phyloP scores from a whole-genome alignment of 2,113 vertebrate species.

The Megalops atlanticus region DNA sequence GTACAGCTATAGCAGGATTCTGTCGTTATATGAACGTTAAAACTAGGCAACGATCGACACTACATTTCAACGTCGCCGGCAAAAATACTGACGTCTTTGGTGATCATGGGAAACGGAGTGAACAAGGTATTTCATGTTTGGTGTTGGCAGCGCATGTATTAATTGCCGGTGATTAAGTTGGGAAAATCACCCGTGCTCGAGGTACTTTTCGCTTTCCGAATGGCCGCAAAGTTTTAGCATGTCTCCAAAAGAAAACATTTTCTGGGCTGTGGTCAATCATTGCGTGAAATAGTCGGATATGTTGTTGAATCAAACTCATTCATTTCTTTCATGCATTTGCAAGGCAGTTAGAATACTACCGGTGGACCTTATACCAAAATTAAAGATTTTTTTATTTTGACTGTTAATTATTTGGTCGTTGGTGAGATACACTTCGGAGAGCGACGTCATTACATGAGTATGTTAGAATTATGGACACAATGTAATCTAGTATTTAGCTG shows the following conservation, averaged over 20 bases:
- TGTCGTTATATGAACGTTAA: neutral
- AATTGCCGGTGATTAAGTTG: constrained; percentile 14
- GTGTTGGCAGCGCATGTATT: neutral
- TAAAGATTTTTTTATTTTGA: too few species aligned
- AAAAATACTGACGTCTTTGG: neutral
- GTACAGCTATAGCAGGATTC: neutral
- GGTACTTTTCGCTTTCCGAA: neutral
- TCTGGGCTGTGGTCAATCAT: neutral
- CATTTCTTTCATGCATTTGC: too few species aligned
- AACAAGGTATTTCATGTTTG: constrained; percentile 28
- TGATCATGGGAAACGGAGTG: constrained; percentile 33
- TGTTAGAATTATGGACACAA: constrained; percentile 1
- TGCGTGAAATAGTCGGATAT: neutral
- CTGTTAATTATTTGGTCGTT: too few species aligned
- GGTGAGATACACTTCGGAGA: neutral
- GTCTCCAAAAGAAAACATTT: neutral
- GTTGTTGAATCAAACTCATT: neutral
- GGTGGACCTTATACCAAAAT: too few species aligned
- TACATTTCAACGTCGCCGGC: neutral
- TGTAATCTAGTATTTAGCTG: constrained; percentile 6
- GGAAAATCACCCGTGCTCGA: neutral
- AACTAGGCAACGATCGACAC: neutral
- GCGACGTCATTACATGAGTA: neutral
- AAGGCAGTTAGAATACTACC: too few species aligned
- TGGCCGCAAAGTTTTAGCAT: neutral